These are phyloP conservation scores for Thalassophryne amazonica DNA, from an alignment of 2,797 vertebrate species.

Conservation along the genomic window DNA sequence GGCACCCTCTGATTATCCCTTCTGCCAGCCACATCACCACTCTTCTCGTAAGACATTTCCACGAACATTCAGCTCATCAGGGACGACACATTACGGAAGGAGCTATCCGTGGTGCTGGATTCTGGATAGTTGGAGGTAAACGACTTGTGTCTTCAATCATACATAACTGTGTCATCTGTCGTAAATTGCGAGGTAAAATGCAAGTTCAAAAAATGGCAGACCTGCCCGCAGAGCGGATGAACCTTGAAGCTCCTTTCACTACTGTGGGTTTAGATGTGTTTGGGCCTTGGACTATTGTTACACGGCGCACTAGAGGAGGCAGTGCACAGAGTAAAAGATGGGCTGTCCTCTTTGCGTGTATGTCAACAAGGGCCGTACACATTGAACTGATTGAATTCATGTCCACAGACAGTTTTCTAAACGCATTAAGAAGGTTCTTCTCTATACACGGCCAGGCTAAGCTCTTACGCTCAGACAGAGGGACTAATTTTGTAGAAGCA, in stretches of 20 bases:
- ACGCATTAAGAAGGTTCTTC: too few species aligned
- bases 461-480: background rate
- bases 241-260: background rate
- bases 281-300: too few species aligned
- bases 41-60: constrained; percentile 2
- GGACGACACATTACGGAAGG: background rate
- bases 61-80: constrained; percentile 5
- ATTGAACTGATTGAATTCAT: background rate
- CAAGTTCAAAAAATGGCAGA: constrained; percentile 3
- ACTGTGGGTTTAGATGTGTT: too few species aligned
- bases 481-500: background rate
- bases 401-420: background rate
- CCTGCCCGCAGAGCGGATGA: background rate
- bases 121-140: constrained; percentile 7
- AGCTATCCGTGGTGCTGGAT: background rate
- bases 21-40: background rate
- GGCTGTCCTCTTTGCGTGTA: background rate
- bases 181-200: background rate
- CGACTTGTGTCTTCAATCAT: constrained; percentile 3
- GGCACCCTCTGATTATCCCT: constrained; percentile 1
- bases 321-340: background rate
- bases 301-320: background rate
- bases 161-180: constrained; percentile 6
- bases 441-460: background rate
- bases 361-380: background rate